These are phyloP conservation scores for Zaprionus gabonicus DNA, from an alignment of 1,140 invertebrate species.

Conservation along the genomic window DNA sequence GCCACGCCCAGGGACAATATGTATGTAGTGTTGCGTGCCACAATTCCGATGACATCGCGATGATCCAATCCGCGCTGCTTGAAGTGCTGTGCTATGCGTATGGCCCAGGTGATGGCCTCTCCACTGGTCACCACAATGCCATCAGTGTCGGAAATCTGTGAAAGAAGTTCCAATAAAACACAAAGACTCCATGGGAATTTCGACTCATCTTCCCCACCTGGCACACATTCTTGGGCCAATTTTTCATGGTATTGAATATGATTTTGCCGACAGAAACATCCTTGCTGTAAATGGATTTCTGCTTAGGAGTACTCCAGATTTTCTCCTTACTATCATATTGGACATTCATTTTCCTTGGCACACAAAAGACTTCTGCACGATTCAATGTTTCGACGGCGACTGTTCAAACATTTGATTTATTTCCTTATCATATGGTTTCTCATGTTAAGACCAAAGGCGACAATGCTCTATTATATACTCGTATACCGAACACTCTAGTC, in stretches of 20 bases:
- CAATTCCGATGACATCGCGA: constrained; percentile 41
- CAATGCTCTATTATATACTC: constrained; percentile 12
- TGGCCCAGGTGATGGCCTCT: constrained; percentile 33
- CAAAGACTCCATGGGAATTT: constrained; percentile 47
- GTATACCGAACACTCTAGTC: constrained; percentile 4
- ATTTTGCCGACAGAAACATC: constrained; percentile 56
- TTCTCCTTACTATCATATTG: constrained; percentile 52
- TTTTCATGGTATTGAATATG: constrained; percentile 59
- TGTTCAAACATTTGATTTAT: constrained; percentile 1
- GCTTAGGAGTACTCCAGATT: constrained; percentile 55
- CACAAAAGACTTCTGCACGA: constrained; percentile 4
- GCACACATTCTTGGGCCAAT: constrained; percentile 57
- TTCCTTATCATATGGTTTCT: constrained; percentile 23
- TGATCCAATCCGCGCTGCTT: constrained; percentile 33
- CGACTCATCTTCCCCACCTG: constrained; percentile 54
- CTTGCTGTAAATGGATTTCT: constrained; percentile 43
- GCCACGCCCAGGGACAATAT: constrained; percentile 39
- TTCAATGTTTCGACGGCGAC: constrained; percentile 14
- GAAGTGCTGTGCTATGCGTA: constrained; percentile 50
- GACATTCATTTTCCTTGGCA: constrained; percentile 1
- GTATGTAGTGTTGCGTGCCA: constrained; percentile 39
- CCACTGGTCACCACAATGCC: constrained; percentile 33
- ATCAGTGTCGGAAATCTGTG: constrained; percentile 40
- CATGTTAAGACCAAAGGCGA: neutral
- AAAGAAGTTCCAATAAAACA: constrained; percentile 15